Base-by-base conservation (phyloP, 35 echinoderm and acorn worm genomes). In the Apostichopus japonicus region DNA sequence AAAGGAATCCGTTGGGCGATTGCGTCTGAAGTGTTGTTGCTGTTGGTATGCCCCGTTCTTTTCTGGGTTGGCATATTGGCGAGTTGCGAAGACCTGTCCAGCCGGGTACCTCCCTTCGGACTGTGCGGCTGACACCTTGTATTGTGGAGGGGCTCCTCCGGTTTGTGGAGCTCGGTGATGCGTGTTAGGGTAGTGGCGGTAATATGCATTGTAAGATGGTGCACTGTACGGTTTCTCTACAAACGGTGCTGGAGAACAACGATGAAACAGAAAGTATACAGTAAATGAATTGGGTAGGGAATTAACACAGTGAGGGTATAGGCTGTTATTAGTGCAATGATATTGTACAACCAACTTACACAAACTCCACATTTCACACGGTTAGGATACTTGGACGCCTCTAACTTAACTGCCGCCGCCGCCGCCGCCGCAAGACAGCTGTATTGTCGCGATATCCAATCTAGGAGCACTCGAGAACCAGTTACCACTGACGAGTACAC, bases 121-220 rank as follows among this genome's bases (percentile, higher is more conserved):
- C 0, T 8, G 54, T 13, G 15, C 72, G 8, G 90, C 16, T 22
- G 51, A 15, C 14, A 23, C 72, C 52, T 24, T 33, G 72, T 79
- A 79, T 6, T 33, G 59, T 55, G 54, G 81, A 24, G 53, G 81
- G 16, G 67, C 90, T 19, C 88, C 22, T 10, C 4, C 52, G 1
- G 10, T 5, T 56, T 65, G 72, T 8, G 17, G 24, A 27, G 58
- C 21, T 0, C 33, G 61, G 52, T 57, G 8, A 87, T 52, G 83
- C 27, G 71, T 51, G 15, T 24, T 77, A 5, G 73, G 90, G 54
- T 91, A 91, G 90, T 91, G 55, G 13, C 72, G 90, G 24, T 91
- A 91, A n/a, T 91, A 91, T 33, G 71, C 71, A 54, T 91, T 91
- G 77, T 91, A 91, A 10, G 71, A 77, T 5, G 90, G 90, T 10